Base-by-base conservation (phyloP, 2,113 vertebrate species). In the Lepidothrix coronata region DNA sequence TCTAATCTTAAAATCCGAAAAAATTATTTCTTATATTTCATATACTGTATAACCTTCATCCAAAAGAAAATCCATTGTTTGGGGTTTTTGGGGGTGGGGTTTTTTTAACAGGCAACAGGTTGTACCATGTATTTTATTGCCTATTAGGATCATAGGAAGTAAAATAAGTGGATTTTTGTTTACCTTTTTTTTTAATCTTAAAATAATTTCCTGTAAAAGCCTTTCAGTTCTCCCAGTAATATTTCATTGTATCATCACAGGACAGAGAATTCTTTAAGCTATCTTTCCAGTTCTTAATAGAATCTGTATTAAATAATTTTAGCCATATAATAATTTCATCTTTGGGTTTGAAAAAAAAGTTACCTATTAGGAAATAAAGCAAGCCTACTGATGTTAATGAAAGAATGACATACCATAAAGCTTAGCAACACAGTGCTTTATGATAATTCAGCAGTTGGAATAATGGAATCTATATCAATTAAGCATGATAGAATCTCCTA, bases 391-490 rank as follows among this genome's bases (percentile, higher is more conserved):
- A 51, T 94, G 27, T 12, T 89, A 93, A 95, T 88, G 57, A 76
- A 95, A 91, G 25, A 87, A 61, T 81, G 55, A 17, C 59, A 75
- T 85, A 76, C 20, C n/a, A 72, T 61, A 96, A 96, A 84, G 24
- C 65, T 95, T 88, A 96, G 18, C 39, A 89, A 71, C 25, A 59
- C 14, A n/a, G 33, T 35, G 8, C 22, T 94, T 91, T 87, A 88
- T 75, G 39, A 37, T 90, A 95, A 95, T 90, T 92, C 52, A 77
- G 4, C 78, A 93, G 54, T 54, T 89, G 52, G 37, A 39, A 95
- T 91, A 89, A 90, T 89, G 79, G 55, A 94, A 93, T 85, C 83
- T 88, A 7, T 93, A 73, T 91, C 94, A 97, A 76, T 94, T 94
- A 91, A 55, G 55, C 63, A 86, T 77, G 76, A 77, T 79, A 83